These are phyloP conservation scores for Ibycter americanus DNA, from an alignment of 2,797 vertebrate species.

Conservation along the genomic window DNA sequence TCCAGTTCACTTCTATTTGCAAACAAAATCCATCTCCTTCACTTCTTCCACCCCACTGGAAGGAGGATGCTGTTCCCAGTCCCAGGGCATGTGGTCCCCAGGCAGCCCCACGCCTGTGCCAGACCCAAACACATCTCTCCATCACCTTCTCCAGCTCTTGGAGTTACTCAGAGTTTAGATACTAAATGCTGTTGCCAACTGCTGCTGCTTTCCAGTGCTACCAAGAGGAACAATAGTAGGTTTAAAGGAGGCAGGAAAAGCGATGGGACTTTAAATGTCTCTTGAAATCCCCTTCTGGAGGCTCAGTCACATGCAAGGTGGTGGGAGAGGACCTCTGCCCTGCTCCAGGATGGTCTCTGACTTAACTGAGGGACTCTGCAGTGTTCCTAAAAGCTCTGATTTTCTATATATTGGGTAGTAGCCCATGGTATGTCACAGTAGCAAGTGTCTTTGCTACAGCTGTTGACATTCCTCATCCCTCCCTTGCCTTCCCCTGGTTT, in stretches of 20 bases:
- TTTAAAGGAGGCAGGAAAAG: neutral
- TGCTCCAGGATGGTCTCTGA: neutral
- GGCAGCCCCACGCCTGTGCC: neutral
- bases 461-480: neutral
- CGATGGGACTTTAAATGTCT: neutral
- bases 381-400: neutral
- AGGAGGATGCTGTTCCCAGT: neutral
- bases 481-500: neutral
- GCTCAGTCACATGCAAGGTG: fast-evolving
- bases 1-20: neutral
- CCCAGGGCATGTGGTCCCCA: fast-evolving
- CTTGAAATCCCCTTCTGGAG: neutral
- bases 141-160: neutral
- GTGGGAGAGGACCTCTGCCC: neutral
- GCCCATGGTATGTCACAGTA: fast-evolving
- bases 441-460: neutral
- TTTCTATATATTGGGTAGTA: neutral
- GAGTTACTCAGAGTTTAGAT: neutral
- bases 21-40: neutral
- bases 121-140: neutral
- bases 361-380: neutral
- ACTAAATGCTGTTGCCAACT: neutral
- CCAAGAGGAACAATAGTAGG: neutral
- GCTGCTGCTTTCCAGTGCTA: neutral
- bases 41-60: neutral